These are phyloP conservation scores for Tragelaphus oryx DNA, from an alignment of 2,797 vertebrate species.

Conservation along the genomic window DNA sequence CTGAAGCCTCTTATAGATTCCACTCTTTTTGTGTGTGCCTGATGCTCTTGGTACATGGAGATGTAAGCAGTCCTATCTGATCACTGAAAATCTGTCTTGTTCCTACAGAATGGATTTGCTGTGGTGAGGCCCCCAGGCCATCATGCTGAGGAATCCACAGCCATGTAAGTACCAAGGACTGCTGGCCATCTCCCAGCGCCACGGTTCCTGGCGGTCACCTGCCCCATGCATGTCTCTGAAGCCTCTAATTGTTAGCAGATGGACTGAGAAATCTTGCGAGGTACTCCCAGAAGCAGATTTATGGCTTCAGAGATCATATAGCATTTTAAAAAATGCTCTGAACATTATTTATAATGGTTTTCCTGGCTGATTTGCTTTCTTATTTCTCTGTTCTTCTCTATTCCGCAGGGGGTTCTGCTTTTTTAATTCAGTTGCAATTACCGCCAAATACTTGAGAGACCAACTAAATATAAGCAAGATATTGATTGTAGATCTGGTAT, in stretches of 20 bases:
- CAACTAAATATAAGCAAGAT: constrained; percentile 87
- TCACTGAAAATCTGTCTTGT: constrained; percentile 81
- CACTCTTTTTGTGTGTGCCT: constrained; percentile 27
- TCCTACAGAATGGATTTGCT: constrained; percentile 87
- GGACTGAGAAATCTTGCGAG: constrained; percentile 89
- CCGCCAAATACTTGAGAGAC: constrained; percentile 87
- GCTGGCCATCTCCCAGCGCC: constrained; percentile 83
- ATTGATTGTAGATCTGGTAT: constrained; percentile 88
- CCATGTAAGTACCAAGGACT: constrained; percentile 86
- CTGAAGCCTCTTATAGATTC: constrained; percentile 49
- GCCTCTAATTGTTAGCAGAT: constrained; percentile 94
- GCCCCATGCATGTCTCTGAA: constrained; percentile 83
- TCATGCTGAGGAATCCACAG: constrained; percentile 86
- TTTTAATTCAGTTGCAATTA: constrained; percentile 89
- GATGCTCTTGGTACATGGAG: constrained; percentile 49
- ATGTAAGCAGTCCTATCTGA: constrained; percentile 59
- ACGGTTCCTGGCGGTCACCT: constrained; percentile 91
- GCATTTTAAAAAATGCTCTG: constrained; percentile 89
- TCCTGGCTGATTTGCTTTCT: constrained; percentile 86
- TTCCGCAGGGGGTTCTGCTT: constrained; percentile 88
- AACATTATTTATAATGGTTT: constrained; percentile 91
- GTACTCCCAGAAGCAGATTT: constrained; percentile 90
- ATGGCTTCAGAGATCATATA: constrained; percentile 91
- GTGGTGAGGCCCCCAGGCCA: constrained; percentile 86
- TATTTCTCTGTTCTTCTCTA: constrained; percentile 86